Conservation (phyloP, 2,888 invertebrate species). For the Epinotia bilunana region DNA sequence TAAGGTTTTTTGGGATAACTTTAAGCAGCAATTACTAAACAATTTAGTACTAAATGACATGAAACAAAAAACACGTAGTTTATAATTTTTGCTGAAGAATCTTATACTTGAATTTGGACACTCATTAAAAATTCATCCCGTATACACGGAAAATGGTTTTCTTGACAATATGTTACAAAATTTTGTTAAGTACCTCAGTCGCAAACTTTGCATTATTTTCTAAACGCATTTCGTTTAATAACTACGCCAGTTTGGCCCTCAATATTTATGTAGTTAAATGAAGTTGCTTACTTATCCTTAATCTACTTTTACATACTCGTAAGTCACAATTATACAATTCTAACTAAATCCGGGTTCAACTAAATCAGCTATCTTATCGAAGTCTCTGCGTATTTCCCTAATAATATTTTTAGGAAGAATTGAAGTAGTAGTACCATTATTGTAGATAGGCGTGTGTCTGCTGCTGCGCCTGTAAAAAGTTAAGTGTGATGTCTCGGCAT, state of each 20-base stretch:
- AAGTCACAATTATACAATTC: constrained; percentile 49
- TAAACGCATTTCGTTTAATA: constrained; percentile 11
- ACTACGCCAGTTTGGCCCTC: constrained; percentile 34
- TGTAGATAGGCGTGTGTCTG: constrained; percentile 71
- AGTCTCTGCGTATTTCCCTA: constrained; percentile 69
- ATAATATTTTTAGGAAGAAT: constrained; percentile 67
- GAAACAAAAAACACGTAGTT: too few species aligned
- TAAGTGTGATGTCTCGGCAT: not conserved
- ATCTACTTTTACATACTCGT: constrained; percentile 47
- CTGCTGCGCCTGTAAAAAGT: constrained; percentile 65
- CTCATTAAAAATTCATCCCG: too few species aligned
- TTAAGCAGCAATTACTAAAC: too few species aligned
- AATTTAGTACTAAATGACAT: too few species aligned
- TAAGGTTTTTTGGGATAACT: too few species aligned
- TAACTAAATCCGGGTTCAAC: constrained; percentile 46
- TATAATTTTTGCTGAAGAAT: too few species aligned
- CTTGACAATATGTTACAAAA: not conserved
- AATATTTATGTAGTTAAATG: constrained; percentile 14
- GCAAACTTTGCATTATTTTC: not conserved
- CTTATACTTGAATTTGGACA: too few species aligned
- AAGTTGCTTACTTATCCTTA: constrained; percentile 29
- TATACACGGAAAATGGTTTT: not conserved
- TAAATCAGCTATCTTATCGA: constrained; percentile 74
- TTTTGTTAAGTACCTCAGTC: not conserved
- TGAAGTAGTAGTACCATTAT: constrained; percentile 71